phyloP scores from a whole-genome alignment of 2,113 vertebrate species.

The Ptychochromis oligacanthus region DNA sequence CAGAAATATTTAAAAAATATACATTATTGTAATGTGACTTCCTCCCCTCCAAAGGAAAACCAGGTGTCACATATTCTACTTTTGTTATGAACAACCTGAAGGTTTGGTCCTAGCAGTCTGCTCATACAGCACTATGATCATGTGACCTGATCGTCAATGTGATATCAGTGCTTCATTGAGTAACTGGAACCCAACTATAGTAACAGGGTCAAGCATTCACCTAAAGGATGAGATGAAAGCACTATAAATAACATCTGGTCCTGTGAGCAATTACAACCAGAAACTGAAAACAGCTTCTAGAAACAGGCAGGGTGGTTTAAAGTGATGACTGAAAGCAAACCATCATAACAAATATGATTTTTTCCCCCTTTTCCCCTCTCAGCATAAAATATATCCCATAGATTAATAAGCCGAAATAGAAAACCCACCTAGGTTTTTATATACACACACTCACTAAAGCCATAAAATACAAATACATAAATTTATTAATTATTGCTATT shows the following conservation, averaged over 20 bases:
- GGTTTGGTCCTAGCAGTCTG: not conserved
- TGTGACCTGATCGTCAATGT: constrained; percentile 20
- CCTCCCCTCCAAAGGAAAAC: not conserved
- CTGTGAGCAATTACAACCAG: constrained; percentile 1
- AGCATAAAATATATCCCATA: not conserved
- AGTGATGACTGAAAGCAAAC: not conserved
- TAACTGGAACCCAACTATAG: constrained; percentile 46
- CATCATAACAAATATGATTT: not conserved
- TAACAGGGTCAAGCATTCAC: constrained; percentile 53
- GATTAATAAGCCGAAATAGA: not conserved
- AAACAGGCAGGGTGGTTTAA: not conserved
- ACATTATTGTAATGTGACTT: constrained; percentile 24
- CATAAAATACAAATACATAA: too few species aligned
- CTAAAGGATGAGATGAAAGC: constrained; percentile 65
- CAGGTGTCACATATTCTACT: constrained; percentile 14
- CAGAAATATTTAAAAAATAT: constrained; percentile 19
- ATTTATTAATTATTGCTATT: not conserved
- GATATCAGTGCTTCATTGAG: constrained; percentile 48
- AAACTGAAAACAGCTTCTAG: not conserved
- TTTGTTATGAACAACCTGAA: constrained; percentile 17
- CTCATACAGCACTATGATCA: not conserved
- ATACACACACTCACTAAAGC: not conserved
- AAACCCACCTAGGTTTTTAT: not conserved
- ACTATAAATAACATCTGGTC: constrained; percentile 57
- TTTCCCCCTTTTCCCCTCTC: not conserved